Conservation (phyloP, 2,888 invertebrate species). For the Aradus depressus region DNA sequence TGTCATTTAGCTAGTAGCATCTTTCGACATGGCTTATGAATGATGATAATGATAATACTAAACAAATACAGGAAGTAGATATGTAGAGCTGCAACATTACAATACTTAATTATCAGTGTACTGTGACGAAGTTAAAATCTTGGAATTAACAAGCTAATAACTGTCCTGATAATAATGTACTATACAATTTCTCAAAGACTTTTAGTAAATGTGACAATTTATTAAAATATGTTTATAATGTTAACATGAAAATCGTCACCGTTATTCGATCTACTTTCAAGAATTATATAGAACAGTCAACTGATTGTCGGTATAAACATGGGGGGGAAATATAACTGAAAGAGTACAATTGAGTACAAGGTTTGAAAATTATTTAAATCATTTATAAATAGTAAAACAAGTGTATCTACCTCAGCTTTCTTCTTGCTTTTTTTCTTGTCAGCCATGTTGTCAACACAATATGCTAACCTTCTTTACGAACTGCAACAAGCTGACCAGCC, state of each 20-base stretch:
- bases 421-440: conserved; percentile 53
- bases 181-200: no score
- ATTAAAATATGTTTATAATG: conserved; percentile 9
- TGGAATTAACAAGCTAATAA: no score
- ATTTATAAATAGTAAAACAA: conserved; percentile 12
- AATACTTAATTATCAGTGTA: no score
- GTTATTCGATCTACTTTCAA: conserved; percentile 15
- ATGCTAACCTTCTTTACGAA: no score
- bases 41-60: no score
- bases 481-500: conserved; percentile 1
- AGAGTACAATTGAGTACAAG: not conserved
- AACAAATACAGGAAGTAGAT: no score
- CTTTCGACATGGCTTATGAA: no score
- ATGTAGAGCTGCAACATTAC: no score
- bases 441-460: conserved; percentile 40
- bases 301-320: not conserved
- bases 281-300: not conserved
- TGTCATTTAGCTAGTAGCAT: no score
- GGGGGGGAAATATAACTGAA: not conserved
- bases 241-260: conserved; percentile 8
- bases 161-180: no score
- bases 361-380: conserved; percentile 3
- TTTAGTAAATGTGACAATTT: not conserved
- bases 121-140: no score
- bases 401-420: conserved; percentile 44